phyloP scores from a whole-genome alignment of 2,113 vertebrate species.

The Nesoenas mayeri region DNA sequence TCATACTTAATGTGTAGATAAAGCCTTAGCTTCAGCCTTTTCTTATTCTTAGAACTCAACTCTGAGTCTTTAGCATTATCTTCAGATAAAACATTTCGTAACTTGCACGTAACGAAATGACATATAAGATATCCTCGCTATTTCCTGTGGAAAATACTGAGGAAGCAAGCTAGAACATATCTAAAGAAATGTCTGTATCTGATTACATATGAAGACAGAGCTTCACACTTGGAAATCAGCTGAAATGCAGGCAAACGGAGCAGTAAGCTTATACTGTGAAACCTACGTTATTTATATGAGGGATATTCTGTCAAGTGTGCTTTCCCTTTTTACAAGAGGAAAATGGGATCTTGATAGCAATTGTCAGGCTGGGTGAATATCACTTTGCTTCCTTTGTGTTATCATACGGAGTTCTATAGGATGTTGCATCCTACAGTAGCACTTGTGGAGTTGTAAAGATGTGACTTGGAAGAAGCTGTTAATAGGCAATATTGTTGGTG shows the following conservation, averaged over 20 bases:
- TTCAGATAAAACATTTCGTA: not conserved
- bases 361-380: not conserved
- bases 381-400: not conserved
- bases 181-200: not conserved
- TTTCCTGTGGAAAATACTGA: not conserved
- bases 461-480: not conserved
- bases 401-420: not conserved
- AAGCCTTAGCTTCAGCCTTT: not conserved
- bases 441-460: not conserved
- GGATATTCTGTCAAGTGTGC: not conserved
- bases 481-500: not conserved
- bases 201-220: not conserved
- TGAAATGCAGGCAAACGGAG: not conserved
- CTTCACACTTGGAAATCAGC: not conserved
- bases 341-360: not conserved
- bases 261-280: not conserved
- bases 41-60: not conserved
- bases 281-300: not conserved
- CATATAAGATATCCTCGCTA: not conserved
- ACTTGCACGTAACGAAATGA: not conserved
- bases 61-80: not conserved
- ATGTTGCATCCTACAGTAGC: not conserved
- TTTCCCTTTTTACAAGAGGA: not conserved
- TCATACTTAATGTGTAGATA: not conserved
- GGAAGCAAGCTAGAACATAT: not conserved